These are phyloP conservation scores for Pteromalus puparum DNA, from an alignment of 1,140 invertebrate species.

Conservation along the genomic window DNA sequence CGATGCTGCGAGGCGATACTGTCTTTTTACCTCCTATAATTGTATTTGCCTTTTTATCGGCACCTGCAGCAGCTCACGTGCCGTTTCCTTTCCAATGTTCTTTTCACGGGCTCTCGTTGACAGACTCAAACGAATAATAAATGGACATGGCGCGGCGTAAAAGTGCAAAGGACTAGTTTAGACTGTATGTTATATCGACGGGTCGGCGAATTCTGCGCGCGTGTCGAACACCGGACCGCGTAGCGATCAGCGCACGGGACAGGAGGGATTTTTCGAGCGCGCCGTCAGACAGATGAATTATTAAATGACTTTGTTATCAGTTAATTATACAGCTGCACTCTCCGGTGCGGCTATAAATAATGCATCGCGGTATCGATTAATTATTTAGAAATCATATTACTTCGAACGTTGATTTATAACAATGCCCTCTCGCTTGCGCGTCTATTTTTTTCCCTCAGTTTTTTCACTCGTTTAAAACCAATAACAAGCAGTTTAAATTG, in stretches of 20 bases:
- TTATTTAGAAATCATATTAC: constrained; percentile 31
- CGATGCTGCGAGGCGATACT: neutral
- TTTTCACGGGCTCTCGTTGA: neutral
- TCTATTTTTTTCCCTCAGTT: neutral
- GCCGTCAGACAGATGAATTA: constrained; percentile 34
- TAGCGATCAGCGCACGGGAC: neutral
- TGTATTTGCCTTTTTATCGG: neutral
- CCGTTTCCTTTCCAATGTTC: constrained; percentile 2
- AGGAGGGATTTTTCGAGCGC: neutral
- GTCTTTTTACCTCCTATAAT: neutral
- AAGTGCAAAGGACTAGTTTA: neutral
- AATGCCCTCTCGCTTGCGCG: neutral
- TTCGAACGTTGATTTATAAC: constrained; percentile 39
- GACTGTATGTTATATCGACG: neutral
- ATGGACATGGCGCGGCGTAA: neutral
- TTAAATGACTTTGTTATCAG: constrained; percentile 43
- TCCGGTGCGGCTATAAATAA: constrained; percentile 33
- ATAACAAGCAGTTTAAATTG: constrained; percentile 24
- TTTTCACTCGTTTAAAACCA: neutral
- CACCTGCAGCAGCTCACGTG: neutral
- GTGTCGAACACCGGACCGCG: neutral
- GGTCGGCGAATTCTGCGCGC: neutral
- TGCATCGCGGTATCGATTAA: neutral
- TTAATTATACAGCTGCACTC: constrained; percentile 39
- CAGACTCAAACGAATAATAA: constrained; percentile 12